Evolutionary conservation across 2,113 vertebrate genomes (phyloP), one percentile per base, ranked within the genome.

Genomic region (Microtus montanus): DNA sequence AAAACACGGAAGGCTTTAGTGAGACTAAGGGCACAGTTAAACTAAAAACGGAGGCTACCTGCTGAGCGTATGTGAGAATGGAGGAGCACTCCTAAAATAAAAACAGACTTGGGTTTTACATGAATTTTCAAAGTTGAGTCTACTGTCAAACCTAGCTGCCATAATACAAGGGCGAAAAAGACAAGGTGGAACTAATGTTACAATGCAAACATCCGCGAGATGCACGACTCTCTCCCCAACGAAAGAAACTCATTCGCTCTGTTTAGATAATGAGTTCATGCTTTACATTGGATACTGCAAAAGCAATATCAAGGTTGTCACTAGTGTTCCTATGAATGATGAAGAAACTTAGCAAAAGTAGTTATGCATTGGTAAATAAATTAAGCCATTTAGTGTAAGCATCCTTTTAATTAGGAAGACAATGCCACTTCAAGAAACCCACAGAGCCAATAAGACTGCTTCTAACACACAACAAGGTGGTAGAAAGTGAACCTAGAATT

Each of bases 401-500:
- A 13, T 15, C 7, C 24, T 44, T 28, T 75, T 91, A 41, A 28
- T 6, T 30, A 33, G 3, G 52, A 41, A 64, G 19, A 68, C 30
- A 83, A 91, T 33, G 52, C 10, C 26, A 70, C 47, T 86, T 61
- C 44, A 75, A 30, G 52, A 92, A 90, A 35, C 33, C 15, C 7
- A 20, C n/a, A 47, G 47, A 78, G 33, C 7, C 38, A 44, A 19
- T 0, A 7, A 49, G 26, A 19, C 28, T 84, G 13, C 49, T 28
- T 73, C 17, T 10, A 92, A 71, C 35, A 63, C 2, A 38, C 11
- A 9, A 30, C 73, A 93, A 68, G 91, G 77, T 19, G 20, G 17
- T 75, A 30, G 38, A 15, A 89, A 93, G 4, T 38, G 74, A 83
- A 92, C 95, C 94, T 97, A 92, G 89, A 71, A 92, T 89, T 91